Conservation (phyloP, 2,113 vertebrate species). For the Corvus moneduloides region DNA sequence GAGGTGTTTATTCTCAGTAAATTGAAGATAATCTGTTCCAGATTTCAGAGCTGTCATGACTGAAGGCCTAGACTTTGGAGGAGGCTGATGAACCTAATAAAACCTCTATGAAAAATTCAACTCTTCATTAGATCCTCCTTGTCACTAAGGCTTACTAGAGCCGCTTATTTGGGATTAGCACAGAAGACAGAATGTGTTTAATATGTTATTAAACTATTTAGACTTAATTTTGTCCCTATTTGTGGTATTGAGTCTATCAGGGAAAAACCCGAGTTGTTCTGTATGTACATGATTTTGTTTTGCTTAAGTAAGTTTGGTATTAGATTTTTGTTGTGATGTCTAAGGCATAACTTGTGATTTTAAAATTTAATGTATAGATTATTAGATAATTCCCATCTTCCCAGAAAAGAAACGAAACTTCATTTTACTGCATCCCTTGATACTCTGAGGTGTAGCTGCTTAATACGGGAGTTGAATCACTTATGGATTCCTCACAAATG, state of each 20-base stretch:
- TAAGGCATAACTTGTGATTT: constrained; percentile 1
- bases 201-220: constrained; percentile 41
- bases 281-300: background rate
- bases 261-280: background rate
- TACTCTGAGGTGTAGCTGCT: background rate
- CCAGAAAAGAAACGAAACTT: background rate
- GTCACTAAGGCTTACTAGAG: constrained; percentile 49
- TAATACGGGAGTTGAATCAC: constrained; percentile 10
- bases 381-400: background rate
- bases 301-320: background rate
- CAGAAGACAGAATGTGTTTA: constrained; percentile 29
- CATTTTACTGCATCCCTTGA: background rate
- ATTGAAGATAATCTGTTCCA: constrained; percentile 16
- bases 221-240: background rate
- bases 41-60: constrained; percentile 17
- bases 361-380: constrained; percentile 35
- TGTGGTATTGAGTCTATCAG: background rate
- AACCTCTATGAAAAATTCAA: constrained; percentile 48
- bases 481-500: background rate
- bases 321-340: background rate
- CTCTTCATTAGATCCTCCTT: constrained; percentile 45
- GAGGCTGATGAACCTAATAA: constrained; percentile 31
- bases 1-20: background rate
- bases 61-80: constrained; percentile 15
- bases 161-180: constrained; percentile 32